A percentile compares a stretch with the other conserved stretches of the same genome.
These are phyloP conservation scores for Silvanus unidentatus DNA, from an alignment of 2,888 invertebrate genomes.

Conservation along the genomic window DNA sequence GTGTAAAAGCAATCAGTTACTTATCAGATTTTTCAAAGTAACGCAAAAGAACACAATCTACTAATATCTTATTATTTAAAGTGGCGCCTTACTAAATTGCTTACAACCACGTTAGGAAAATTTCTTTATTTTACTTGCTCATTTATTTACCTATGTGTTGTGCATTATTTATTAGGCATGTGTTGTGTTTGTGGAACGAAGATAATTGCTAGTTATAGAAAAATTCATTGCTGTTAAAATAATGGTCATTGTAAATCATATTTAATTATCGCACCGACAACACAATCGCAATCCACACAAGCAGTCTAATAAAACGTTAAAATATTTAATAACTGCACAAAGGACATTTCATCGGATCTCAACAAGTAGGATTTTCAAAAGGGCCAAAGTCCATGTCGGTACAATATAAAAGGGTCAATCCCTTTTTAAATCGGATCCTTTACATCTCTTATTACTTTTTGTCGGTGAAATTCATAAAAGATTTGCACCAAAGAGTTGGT, in stretches of 20 bases:
- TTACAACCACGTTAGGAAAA: constrained; percentile 23
- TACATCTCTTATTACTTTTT: constrained; percentile 35
- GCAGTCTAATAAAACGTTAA: no score
- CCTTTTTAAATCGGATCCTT: constrained; percentile 36
- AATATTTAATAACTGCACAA: no score
- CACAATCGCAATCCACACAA: no score
- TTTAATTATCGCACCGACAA: no score
- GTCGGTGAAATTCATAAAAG: constrained; percentile 34
- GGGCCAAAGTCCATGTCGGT: constrained; percentile 29
- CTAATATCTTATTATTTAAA: constrained; percentile 30
- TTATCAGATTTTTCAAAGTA: constrained; percentile 30
- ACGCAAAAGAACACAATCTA: constrained; percentile 29
- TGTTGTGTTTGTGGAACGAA: no score
- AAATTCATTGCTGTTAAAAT: no score
- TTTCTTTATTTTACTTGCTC: no score
- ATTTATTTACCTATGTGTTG: no score
- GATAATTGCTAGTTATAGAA: no score
- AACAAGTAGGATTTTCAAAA: constrained; percentile 23
- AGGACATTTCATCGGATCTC: constrained; percentile 30
- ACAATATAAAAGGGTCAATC: constrained; percentile 26
- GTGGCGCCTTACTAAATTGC: constrained; percentile 32
- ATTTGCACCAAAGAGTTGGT: constrained; percentile 32
- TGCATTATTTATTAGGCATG: no score
- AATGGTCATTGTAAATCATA: no score
- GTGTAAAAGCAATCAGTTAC: constrained; percentile 18